Evolutionary conservation across 2,113 vertebrate genomes (phyloP).

Genomic region (Lepidothrix coronata): DNA sequence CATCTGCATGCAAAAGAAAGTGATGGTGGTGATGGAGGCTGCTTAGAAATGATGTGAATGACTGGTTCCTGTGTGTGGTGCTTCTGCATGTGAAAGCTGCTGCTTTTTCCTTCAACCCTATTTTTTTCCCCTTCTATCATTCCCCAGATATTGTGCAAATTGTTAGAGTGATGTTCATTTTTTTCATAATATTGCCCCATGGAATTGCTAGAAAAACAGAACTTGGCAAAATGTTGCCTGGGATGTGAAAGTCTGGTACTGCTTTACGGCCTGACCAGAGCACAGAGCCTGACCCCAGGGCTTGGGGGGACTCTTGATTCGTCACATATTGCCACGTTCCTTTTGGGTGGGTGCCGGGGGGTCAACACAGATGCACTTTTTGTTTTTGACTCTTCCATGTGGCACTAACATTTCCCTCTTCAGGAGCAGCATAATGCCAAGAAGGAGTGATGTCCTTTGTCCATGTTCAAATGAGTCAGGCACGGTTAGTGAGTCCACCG

Average conservation of each 20-base stretch:
- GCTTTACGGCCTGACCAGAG: neutral
- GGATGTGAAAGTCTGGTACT: neutral
- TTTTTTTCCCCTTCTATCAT: neutral
- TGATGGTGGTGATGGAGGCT: neutral
- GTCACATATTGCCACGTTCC: neutral
- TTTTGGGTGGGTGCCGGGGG: rapidly evolving
- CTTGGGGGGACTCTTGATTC: neutral
- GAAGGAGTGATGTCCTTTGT: neutral
- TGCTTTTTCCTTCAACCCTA: neutral
- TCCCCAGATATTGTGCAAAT: neutral
- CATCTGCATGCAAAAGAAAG: neutral
- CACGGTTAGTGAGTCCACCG: neutral
- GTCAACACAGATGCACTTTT: neutral
- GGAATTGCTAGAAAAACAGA: neutral
- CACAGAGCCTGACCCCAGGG: neutral
- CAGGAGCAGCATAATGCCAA: rapidly evolving
- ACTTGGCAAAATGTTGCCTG: neutral
- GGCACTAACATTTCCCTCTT: neutral
- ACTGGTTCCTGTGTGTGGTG: neutral
- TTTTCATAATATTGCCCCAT: neutral
- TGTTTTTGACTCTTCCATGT: neutral
- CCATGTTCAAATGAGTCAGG: neutral
- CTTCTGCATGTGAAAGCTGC: neutral
- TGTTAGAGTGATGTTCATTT: neutral
- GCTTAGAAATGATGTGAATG: neutral